Percentiles rank a stretch among this genome's conserved stretches.
phyloP scores from a whole-genome alignment of 2,797 vertebrate genomes.

The Masticophis lateralis region DNA sequence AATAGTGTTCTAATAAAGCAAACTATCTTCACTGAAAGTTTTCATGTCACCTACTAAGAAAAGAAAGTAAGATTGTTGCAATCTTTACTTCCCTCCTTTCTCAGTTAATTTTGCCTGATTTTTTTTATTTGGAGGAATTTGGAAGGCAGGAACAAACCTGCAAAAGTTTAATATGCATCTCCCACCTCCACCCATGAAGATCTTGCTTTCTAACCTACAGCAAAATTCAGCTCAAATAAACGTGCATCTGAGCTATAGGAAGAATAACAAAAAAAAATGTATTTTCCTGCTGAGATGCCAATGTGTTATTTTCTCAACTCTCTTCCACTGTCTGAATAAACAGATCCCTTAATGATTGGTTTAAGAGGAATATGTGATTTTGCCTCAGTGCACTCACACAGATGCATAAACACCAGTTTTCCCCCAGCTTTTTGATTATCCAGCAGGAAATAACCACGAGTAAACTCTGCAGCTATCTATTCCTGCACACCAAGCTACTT shows the following conservation, averaged over 20 bases:
- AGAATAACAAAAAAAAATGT: conserved; percentile 48
- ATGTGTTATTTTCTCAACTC: conserved; percentile 32
- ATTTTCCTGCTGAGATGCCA: conserved; percentile 40
- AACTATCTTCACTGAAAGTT: conserved; percentile 50
- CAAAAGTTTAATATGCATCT: conserved; percentile 17
- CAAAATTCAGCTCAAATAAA: conserved; percentile 54
- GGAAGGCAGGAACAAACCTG: not conserved
- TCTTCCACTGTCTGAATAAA: conserved; percentile 51
- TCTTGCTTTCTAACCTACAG: conserved; percentile 46
- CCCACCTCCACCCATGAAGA: not conserved
- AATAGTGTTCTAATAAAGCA: conserved; percentile 19
- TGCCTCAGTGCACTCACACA: not conserved
- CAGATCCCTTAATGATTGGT: conserved; percentile 25
- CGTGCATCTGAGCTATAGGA: conserved; percentile 44
- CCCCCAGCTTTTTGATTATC: conserved; percentile 16
- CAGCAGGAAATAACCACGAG: conserved; percentile 9
- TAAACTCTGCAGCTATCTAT: conserved; percentile 28
- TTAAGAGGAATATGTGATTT: conserved; percentile 45
- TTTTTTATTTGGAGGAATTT: conserved; percentile 15
- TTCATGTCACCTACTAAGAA: not conserved
- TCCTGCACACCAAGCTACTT: conserved; percentile 44
- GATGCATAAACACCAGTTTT: conserved; percentile 9
- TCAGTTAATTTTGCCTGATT: conserved; percentile 35
- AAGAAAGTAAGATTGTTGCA: not conserved
- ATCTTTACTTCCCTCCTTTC: conserved; percentile 17